Evolutionary conservation across 2,888 invertebrate genomes (phyloP), one percentile per base, ranked within the genome.

Genomic region (Octonoba sinensis): DNA sequence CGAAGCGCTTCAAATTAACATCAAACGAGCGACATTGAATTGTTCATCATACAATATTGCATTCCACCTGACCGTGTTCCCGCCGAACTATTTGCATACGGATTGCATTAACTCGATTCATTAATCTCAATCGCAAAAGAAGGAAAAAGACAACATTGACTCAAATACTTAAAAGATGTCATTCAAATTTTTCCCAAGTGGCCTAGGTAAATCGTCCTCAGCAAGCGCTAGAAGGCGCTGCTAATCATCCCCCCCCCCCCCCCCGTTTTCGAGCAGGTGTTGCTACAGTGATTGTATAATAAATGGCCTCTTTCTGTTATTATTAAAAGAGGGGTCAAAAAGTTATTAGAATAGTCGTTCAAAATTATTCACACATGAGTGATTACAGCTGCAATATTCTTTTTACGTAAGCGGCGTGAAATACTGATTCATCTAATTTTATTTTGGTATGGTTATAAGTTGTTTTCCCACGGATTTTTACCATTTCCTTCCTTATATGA

Each of bases 291-390:
- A 54, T 54, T 54, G 54, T 54, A 15, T n/a, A 54, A 20, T 54
- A 54, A 54, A 18, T 18, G 54, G 20, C 54, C 20, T 20, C 54
- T 18, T 54, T 54, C 54, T 54, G 54, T 54, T 54, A 54, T 54
- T 54, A 54, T 54, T 54, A 54, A 54, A 20, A 54, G 54, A 54
- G 54, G 18, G 54, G 54, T 54, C 54, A 54, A 20, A 54, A 54
- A 54, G 54, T 54, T 20, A 20, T 54, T 20, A 8, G 54, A 20
- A n/a, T 20, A 20, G 20, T 20, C 54, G 54, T 18, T 54, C 54
- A 20, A 54, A 54, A 54, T 54, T 54, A 54, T 54, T 54, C 12
- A n/a, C 54, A n/a, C 54, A 54, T 54, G 54, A 54, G 54, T 20
- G 54, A 54, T 20, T 20, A 54, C 54, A 54, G 54, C 54, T 54